Evolutionary conservation across 2,113 vertebrate genomes (phyloP), one percentile per base, ranked within the genome.

Genomic region (Callipepla squamata): DNA sequence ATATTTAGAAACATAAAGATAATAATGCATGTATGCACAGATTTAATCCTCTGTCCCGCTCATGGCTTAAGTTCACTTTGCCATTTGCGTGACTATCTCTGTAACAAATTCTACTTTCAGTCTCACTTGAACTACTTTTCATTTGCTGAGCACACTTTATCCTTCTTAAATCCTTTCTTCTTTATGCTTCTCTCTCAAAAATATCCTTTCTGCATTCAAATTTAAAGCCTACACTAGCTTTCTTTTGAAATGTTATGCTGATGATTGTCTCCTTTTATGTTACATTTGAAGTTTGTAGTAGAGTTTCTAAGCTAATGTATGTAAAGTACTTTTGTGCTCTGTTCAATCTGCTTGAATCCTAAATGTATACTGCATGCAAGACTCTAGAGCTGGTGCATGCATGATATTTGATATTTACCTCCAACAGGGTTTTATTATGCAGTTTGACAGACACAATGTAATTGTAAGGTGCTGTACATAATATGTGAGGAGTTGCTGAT

Each of bases 131-230:
- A 76, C 44, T 69, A 36, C 44, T 90, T 92, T 85, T 59, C 32
- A 32, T 73, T 82, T 74, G 19, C 28, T 87, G 17, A 80, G 63
- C 7, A 77, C 25, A 76, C 3, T 80, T 92, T 80, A 91, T 90
- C 63, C 66, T 76, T 40, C 57, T 74, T 69, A 83, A 94, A 85
- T 91, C 62, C 48, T 91, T 87, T 62, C 48, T 92, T 85, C 30
- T 68, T 85, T 83, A 77, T 9, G 4, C 16, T 66, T 3, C 21
- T 73, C 3, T 66, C 10, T 30, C 83, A 47, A 90, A 78, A 80
- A 19, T 34, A 8, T 63, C 25, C 21, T 38, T 88, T 22, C n/a
- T 90, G 19, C 42, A 70, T 96, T 74, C 68, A 92, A 25, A 63
- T 63, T 59, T 93, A 75, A 74, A 67, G 34, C 3, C 32, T 1